phyloP scores from a whole-genome alignment of 1,140 invertebrate genomes.

The Microplitis mediator region DNA sequence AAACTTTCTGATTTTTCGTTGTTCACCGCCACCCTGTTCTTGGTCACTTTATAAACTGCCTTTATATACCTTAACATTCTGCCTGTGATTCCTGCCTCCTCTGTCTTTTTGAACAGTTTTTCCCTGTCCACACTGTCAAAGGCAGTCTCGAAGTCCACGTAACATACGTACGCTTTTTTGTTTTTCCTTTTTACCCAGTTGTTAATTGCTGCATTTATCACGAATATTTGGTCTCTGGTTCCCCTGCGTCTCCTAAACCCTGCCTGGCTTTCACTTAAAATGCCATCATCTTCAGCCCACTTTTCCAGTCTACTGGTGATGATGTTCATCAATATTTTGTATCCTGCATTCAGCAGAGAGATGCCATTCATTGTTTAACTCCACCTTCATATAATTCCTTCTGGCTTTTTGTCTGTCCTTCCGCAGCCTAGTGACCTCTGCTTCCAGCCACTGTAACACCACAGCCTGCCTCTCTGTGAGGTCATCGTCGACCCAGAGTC shows the following conservation, averaged over 20 bases:
- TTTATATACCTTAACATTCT: neutral
- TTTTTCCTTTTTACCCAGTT: no score
- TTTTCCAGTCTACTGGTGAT: neutral
- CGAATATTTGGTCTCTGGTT: no score
- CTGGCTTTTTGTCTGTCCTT: neutral
- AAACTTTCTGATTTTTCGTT: neutral
- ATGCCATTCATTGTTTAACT: neutral
- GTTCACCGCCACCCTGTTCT: neutral
- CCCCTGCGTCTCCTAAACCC: no score
- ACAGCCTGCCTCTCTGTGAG: constrained; percentile 26
- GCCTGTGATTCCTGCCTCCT: no score
- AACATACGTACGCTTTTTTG: no score
- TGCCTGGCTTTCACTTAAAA: no score
- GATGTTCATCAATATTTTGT: no score
- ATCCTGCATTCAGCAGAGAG: no score
- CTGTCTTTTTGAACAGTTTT: no score
- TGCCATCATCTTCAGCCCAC: neutral
- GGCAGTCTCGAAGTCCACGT: no score
- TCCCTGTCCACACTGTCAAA: no score
- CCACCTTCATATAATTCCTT: constrained; percentile 10
- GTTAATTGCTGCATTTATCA: no score
- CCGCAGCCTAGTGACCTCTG: constrained; percentile 5
- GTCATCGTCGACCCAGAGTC: constrained; percentile 32
- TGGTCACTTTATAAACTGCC: neutral
- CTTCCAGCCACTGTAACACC: constrained; percentile 21